These are phyloP conservation scores for Lordiphosa fenestrarum DNA, from an alignment of 2,888 invertebrate species.

Conservation along the genomic window DNA sequence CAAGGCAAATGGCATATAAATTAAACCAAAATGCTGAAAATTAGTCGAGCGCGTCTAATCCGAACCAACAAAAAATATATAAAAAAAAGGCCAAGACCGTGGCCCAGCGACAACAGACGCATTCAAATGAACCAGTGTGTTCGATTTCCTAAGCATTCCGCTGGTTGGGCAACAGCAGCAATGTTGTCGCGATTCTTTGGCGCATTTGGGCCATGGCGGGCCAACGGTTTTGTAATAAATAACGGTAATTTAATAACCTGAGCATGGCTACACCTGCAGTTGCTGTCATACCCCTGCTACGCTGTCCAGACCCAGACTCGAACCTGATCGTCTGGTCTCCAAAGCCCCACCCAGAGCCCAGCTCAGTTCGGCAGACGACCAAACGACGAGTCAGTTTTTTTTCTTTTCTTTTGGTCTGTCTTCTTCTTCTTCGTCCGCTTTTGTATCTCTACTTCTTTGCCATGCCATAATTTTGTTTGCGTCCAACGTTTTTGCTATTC, in stretches of 20 bases:
- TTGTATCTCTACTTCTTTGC: conserved; percentile 39
- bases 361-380: conserved; percentile 34
- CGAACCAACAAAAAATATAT: conserved; percentile 32
- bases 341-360: conserved; percentile 13
- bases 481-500: conserved; percentile 28
- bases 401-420: conserved; percentile 4
- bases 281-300: conserved; percentile 18
- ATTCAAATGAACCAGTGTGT: conserved; percentile 54
- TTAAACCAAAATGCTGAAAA: conserved; percentile 49
- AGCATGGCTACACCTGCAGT: conserved; percentile 60
- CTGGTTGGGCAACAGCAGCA: conserved; percentile 11
- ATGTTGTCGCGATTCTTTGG: conserved; percentile 42
- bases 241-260: conserved; percentile 72
- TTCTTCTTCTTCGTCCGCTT: conserved; percentile 6
- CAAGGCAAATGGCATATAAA: conserved; percentile 49
- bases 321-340: conserved; percentile 16
- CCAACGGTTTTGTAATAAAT: conserved; percentile 73
- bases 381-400: conserved; percentile 42
- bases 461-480: conserved; percentile 55
- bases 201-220: conserved; percentile 66
- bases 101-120: conserved; percentile 28
- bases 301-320: conserved; percentile 16
- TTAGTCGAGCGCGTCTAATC: conserved; percentile 57
- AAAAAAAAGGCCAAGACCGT: conserved; percentile 62
- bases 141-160: conserved; percentile 40